Base-by-base conservation (phyloP, 2,888 invertebrate species). In the Perithous albicinctus region DNA sequence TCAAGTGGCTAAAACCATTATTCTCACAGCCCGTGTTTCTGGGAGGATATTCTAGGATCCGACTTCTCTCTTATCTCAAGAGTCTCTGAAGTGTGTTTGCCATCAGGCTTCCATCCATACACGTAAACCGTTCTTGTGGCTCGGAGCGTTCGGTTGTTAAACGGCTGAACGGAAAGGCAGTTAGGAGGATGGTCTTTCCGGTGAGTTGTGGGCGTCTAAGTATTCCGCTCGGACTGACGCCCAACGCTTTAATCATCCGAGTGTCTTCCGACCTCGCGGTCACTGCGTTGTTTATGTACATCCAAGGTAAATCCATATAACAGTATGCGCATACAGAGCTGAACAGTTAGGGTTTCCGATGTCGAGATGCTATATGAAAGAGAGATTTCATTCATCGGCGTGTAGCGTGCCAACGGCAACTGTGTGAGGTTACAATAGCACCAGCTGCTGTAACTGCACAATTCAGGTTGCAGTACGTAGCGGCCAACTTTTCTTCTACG, bases 201-300 rank as follows among this genome's bases (percentile, higher is more conserved):
- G 26, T 23, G 26, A 23, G 29, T 56, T 26, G 72, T 80, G 77
- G 67, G 61, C 76, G 72, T 76, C 5, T 43, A 72, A 56, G 61
- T 73, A 66, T 80, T 73, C 56, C 59, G 70, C 51, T 64, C 43
- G 32, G 43, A 35, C 74, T 26, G 12, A 8, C 26, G 41, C 59
- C 18, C 70, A 56, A 63, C 54, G 26, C 67, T 81, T 77, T 74
- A 81, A 73, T 69, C 67, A 43, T 73, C 56, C 72, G 73, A 73
- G 61, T 77, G 75, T 80, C 70, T 63, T 70, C 70, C 56, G 41
- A 69, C 51, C 61, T 56, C 59, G n/a, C 20, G 64, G 64, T 29
- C 26, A 23, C 26, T 12, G n/a, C 29, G 54, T 54, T 48, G 23
- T 35, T 1, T 20, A 46, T 43, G 23, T 20, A 29, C 23, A 26